Evolutionary conservation across 2,113 vertebrate species (phyloP).

Genomic region (Vimba vimba): DNA sequence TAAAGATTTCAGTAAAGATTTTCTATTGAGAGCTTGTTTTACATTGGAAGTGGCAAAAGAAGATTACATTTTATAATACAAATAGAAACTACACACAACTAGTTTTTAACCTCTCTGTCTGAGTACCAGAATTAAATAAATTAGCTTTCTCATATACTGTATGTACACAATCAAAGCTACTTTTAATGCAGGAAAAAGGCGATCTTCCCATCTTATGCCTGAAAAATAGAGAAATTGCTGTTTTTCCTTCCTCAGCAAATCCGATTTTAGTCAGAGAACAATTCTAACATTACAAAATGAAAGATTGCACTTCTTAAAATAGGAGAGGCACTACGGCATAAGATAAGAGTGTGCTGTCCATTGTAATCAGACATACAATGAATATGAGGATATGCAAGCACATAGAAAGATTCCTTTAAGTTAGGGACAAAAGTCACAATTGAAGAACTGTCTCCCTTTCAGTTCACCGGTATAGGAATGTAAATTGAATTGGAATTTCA

Average conservation of each 20-base stretch:
- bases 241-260: neutral
- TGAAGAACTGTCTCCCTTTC: neutral
- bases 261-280: neutral
- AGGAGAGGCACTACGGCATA: neutral
- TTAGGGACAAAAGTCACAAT: neutral
- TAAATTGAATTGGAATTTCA: neutral
- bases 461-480: neutral
- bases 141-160: neutral
- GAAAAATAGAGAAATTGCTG: neutral
- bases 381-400: neutral
- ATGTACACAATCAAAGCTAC: neutral
- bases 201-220: neutral
- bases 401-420: neutral
- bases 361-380: neutral
- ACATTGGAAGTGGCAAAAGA: neutral
- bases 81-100: neutral
- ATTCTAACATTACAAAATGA: neutral
- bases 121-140: neutral
- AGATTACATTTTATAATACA: neutral
- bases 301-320: slow-evolving; percentile 8
- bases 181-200: neutral
- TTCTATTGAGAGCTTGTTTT: neutral
- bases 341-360: neutral
- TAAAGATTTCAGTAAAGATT: neutral
- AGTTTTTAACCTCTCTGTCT: neutral